Percentiles rank a stretch among this genome's conserved stretches.
These are phyloP conservation scores for Dynastes tityus DNA, from an alignment of 2,888 invertebrate species.

Conservation along the genomic window DNA sequence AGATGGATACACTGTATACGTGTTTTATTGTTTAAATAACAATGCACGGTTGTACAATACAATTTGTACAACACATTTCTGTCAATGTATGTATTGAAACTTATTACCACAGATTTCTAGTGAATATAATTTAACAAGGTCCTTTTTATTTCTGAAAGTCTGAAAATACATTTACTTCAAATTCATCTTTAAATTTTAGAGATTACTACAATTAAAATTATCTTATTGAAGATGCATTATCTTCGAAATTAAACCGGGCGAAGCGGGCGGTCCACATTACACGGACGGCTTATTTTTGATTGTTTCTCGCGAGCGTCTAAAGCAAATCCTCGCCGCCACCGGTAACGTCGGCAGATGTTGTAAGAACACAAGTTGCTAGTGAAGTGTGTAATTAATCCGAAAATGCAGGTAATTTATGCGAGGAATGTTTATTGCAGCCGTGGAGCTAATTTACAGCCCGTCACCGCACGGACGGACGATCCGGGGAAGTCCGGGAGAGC, in stretches of 20 bases:
- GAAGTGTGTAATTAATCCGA: constrained; percentile 72
- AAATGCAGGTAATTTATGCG: constrained; percentile 72
- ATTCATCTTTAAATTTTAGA: neutral
- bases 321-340: constrained; percentile 23
- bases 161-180: neutral
- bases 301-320: neutral
- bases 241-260: neutral
- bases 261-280: neutral
- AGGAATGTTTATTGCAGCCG: constrained; percentile 71
- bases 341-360: constrained; percentile 51
- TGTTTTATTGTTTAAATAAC: too few species aligned
- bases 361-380: constrained; percentile 64
- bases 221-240: neutral
- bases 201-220: neutral
- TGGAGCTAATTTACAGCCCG: constrained; percentile 71
- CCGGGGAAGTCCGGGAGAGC: constrained; percentile 52
- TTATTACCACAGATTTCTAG: too few species aligned
- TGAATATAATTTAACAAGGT: too few species aligned
- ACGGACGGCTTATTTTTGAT: constrained; percentile 13
- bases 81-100: too few species aligned
- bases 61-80: too few species aligned
- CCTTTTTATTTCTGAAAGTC: too few species aligned
- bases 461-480: constrained; percentile 67
- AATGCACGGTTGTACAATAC: too few species aligned
- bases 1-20: too few species aligned